Base-by-base conservation (phyloP, 2,888 invertebrate species). In the Drosophila testacea region DNA sequence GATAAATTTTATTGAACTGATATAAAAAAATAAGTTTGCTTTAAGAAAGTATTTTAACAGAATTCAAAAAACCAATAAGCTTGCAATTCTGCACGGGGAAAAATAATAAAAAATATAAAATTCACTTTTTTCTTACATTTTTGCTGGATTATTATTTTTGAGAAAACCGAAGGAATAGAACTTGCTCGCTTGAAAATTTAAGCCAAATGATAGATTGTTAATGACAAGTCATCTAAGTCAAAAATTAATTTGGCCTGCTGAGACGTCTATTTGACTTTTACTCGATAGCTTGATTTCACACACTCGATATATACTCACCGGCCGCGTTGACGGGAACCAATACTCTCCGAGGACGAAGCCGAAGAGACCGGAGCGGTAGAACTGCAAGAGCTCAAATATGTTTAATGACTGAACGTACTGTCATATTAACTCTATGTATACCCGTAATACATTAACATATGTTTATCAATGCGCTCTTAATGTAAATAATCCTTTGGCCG, bases 101-200 rank as follows among this genome's bases (percentile, higher is more conserved):
- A 16, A 50, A 61, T 22, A 27, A 54, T 16, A n/a, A 6, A 41
- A 30, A 56, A 11, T 4, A 46, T 64, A 56, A 44, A 22, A 16
- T 67, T 46, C 5, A 66, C 41, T 38, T 48, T 11, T 22, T 65
- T 50, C 69, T 79, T 79, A 75, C 67, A 79, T 81, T 81, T 77
- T 81, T 60, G 27, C n/a, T 13, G 34, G 5, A 10, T 16, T 52
- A 51, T 46, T 36, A 34, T 64, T 73, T 62, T 44, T 60, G 39
- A 30, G 9, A 51, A 55, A 50, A 66, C 28, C 16, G 34, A 10
- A 59, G 48, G 61, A 36, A 38, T 11, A 55, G 41, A 69, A 79
- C 88, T 54, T 74, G 48, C 66, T 70, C 54, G 63, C 28, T 55
- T 51, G 70, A 70, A 68, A 46, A 13, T 16, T 41, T 27, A 52